phyloP scores from a whole-genome alignment of 30 jellyfish, hydroid and myxozoan species.

The Turritopsis rubra region DNA sequence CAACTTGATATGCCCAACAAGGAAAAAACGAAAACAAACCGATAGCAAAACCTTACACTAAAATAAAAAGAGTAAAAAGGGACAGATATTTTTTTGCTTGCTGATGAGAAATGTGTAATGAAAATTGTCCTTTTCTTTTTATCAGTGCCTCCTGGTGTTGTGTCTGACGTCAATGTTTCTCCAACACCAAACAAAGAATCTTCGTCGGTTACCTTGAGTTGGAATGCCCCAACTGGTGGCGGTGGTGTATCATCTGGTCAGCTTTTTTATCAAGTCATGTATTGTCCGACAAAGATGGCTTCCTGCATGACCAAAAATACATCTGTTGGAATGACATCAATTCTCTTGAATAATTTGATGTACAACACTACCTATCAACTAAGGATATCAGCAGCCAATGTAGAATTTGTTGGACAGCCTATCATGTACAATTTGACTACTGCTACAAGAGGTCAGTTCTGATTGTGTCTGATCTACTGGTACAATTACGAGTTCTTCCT shows the following conservation, averaged over 20 bases:
- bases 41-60: too few relatives aligned
- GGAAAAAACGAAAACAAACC: too few relatives aligned
- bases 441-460: neutral
- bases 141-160: neutral
- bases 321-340: neutral
- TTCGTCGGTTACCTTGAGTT: neutral
- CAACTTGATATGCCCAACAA: too few relatives aligned
- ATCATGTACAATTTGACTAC: neutral
- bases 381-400: neutral
- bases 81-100: too few relatives aligned
- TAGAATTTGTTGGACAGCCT: neutral
- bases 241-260: neutral
- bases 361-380: neutral
- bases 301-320: slow-evolving; percentile 1
- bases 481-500: too few relatives aligned
- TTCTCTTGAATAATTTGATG: neutral
- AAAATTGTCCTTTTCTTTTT: neutral
- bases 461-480: neutral
- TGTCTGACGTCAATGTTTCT: neutral
- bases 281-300: neutral
- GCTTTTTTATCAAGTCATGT: neutral
- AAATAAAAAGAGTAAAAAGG: too few relatives aligned
- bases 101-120: too few relatives aligned
- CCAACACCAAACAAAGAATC: slow-evolving; percentile 1
- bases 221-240: neutral